Base-by-base conservation (phyloP, 2,888 invertebrate genomes). In the Dynastes hyllus region DNA sequence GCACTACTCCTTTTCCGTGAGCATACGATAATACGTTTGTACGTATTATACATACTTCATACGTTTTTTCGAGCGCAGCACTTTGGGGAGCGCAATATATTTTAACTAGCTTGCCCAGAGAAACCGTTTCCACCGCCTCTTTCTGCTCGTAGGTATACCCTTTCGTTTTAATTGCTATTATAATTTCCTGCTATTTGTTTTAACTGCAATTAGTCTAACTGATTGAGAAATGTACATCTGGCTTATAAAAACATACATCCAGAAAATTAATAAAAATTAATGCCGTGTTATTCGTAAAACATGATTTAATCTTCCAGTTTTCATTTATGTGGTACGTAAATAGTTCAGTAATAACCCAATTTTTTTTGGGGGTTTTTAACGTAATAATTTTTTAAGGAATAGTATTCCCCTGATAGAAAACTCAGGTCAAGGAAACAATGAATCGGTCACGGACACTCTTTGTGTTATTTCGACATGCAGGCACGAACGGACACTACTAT, bases 1-100 rank as follows among this genome's bases (percentile, higher is more conserved):
- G 88, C 87, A 86, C 81, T 80, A 83, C 82, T 86, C 85, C 87
- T 86, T 78, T 77, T 67, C 67, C 67, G 45, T 45, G 67, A 67
- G 45, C 16, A 29, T 27, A 50, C 50, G 22, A n/a, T 67, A 67
- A 67, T 67, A 67, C 55, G 32, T 29, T 11, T 13, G 32, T 45
- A 45, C 22, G 22, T 45, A 27, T 67, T 37, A 37, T 37, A 37
- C 32, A 50, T 67, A 50, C 37, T 2, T 67, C 27, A 50, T 45
- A 45, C 27, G 55, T 58, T 22, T 22, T 37, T 22, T 58, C 69
- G n/a, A 58, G 67, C 73, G 27, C 73, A 73, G 58, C 40, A 37
- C 37, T 73, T 73, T 16, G 45, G 58, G 40, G 73, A 73, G 16
- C 29, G 40, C 13, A 58, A 73, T 73, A 58, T 73, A 73, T 73